These are phyloP conservation scores for Acrocephalus scirpaceus DNA, from an alignment of 2,797 vertebrate species.

Conservation along the genomic window DNA sequence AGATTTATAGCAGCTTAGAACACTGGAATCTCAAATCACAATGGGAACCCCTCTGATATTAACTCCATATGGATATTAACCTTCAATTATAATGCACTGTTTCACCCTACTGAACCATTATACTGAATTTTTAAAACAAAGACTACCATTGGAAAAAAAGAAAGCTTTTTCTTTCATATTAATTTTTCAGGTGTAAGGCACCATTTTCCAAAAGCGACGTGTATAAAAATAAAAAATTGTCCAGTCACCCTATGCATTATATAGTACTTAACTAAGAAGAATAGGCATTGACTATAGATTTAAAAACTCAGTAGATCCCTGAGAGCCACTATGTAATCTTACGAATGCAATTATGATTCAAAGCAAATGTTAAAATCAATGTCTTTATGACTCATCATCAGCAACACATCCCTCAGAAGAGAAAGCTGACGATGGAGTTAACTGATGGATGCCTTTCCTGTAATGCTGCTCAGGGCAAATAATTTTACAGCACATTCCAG, in stretches of 20 bases:
- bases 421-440: conserved; percentile 62
- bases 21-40: background rate
- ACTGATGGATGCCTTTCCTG: conserved; percentile 57
- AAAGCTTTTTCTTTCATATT: background rate
- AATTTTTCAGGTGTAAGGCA: background rate
- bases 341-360: conserved; percentile 67
- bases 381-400: conserved; percentile 72
- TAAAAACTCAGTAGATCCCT: conserved; percentile 63
- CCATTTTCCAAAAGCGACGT: background rate
- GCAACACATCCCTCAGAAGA: conserved; percentile 60
- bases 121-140: background rate
- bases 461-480: conserved; percentile 31
- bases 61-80: conserved; percentile 1
- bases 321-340: conserved; percentile 67
- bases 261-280: conserved; percentile 58
- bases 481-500: conserved; percentile 18
- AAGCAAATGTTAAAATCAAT: conserved; percentile 76
- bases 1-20: background rate
- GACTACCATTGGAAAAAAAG: background rate
- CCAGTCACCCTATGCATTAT: background rate
- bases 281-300: conserved; percentile 66
- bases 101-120: background rate
- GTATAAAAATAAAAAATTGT: conserved; percentile 47
- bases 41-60: background rate
- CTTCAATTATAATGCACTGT: background rate